Evolutionary conservation across 1,140 invertebrate species (phyloP).

Genomic region (Frieseomelitta varia): DNA sequence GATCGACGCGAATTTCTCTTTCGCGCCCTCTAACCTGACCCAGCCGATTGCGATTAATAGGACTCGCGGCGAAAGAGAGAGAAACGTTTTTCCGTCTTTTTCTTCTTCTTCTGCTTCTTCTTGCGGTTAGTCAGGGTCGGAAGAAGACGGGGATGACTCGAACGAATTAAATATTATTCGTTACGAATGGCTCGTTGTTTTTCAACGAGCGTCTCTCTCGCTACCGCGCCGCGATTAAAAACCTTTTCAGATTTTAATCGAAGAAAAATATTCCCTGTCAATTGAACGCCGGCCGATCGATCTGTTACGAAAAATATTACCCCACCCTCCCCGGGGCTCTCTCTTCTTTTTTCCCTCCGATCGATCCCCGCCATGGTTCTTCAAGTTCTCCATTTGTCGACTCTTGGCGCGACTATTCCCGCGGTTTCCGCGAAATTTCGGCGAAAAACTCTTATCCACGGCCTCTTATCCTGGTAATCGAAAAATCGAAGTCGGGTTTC

Average conservation of each 20-base stretch:
- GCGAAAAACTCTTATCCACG: too few relatives aligned
- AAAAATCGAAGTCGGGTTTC: not conserved
- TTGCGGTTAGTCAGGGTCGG: not conserved
- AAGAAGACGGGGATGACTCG: not conserved
- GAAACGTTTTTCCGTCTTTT: not conserved
- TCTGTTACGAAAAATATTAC: conserved; percentile 34
- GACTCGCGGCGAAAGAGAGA: not conserved
- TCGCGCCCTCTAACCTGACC: not conserved
- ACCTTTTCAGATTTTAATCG: conserved; percentile 53
- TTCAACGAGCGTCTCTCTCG: conserved; percentile 13
- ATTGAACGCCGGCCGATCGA: conserved; percentile 24
- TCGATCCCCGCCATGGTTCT: not conserved
- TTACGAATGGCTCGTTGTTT: conserved; percentile 9
- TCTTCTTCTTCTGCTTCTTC: not conserved
- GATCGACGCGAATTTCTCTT: conserved; percentile 44
- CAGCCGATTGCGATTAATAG: conserved; percentile 3
- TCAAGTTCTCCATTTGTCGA: not conserved
- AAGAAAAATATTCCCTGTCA: conserved; percentile 48
- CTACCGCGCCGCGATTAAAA: conserved; percentile 32
- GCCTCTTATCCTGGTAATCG: too few relatives aligned
- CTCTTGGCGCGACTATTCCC: not conserved
- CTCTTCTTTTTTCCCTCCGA: not conserved
- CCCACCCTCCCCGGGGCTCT: not conserved
- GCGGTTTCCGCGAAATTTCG: too few relatives aligned
- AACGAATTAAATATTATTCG: conserved; percentile 48